Conservation (phyloP, 1,140 invertebrate genomes). For the Chlorops oryzae region DNA sequence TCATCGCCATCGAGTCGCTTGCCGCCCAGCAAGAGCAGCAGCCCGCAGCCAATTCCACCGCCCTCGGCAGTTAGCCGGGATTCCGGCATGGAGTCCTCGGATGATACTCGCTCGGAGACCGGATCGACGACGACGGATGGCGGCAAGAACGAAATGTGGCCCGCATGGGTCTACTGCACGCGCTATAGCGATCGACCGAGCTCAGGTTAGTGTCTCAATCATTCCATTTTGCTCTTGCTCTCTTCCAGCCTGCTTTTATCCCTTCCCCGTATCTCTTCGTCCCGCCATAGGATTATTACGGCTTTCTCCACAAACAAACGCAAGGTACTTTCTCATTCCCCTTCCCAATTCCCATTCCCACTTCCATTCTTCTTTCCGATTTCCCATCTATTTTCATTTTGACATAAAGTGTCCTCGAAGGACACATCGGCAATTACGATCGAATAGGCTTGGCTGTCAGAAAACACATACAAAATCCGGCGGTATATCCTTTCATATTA, state of each 20-base stretch:
- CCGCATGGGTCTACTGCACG: conserved; percentile 97
- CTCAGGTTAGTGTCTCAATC: conserved; percentile 66
- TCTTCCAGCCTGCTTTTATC: neutral
- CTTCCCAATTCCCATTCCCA: too few species aligned
- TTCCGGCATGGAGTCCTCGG: conserved; percentile 46
- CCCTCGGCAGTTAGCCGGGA: conserved; percentile 41
- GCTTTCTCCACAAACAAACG: too few species aligned
- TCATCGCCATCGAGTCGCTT: conserved; percentile 34
- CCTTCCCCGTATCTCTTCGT: too few species aligned
- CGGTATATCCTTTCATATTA: too few species aligned
- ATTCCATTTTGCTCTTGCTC: neutral
- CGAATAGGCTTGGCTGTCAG: too few species aligned
- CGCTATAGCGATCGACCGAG: conserved; percentile 93
- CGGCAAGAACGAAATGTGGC: conserved; percentile 59
- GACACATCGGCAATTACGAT: too few species aligned
- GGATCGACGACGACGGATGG: conserved; percentile 45
- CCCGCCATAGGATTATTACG: too few species aligned
- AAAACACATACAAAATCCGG: too few species aligned
- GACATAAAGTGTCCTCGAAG: too few species aligned
- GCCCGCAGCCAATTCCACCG: conserved; percentile 42
- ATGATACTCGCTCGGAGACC: conserved; percentile 44
- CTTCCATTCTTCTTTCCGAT: too few species aligned
- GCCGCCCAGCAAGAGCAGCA: conserved; percentile 20
- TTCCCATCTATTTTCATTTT: too few species aligned
- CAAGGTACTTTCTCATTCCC: too few species aligned